Evolutionary conservation across 2,888 invertebrate species (phyloP).

Genomic region (Mechanitis mazaeus): DNA sequence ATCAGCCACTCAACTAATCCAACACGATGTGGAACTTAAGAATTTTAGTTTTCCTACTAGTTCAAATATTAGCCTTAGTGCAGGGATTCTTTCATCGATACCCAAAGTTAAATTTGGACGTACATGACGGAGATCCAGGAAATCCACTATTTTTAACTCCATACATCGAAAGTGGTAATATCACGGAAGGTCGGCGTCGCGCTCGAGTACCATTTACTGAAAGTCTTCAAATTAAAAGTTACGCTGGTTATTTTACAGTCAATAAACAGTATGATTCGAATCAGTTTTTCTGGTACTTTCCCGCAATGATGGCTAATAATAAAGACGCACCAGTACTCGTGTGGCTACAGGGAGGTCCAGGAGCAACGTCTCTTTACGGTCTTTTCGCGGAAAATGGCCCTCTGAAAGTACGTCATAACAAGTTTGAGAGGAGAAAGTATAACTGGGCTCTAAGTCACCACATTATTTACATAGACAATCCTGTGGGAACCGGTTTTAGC

Average conservation of each 20-base stretch:
- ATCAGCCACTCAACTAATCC: not conserved
- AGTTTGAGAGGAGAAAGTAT: constrained; percentile 79
- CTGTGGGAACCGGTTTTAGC: constrained; percentile 94
- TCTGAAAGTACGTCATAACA: constrained; percentile 48
- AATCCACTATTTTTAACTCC: constrained; percentile 86
- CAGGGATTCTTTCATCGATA: constrained; percentile 55
- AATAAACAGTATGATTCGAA: constrained; percentile 86
- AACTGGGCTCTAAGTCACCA: constrained; percentile 89
- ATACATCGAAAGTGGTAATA: constrained; percentile 81
- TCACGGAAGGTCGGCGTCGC: constrained; percentile 78
- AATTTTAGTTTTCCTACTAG: constrained; percentile 34
- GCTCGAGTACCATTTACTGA: constrained; percentile 78
- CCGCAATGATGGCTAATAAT: constrained; percentile 76
- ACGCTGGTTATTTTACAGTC: constrained; percentile 90
- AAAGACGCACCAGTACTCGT: constrained; percentile 83
- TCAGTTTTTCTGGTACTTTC: constrained; percentile 95
- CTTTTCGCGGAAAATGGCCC: constrained; percentile 92
- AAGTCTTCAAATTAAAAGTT: constrained; percentile 79
- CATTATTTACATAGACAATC: constrained; percentile 93
- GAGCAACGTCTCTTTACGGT: constrained; percentile 86
- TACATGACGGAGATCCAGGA: constrained; percentile 58
- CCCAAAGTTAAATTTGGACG: constrained; percentile 50
- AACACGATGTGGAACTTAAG: constrained; percentile 40
- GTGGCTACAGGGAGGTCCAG: constrained; percentile 93
- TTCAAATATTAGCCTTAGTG: constrained; percentile 39